phyloP scores from a whole-genome alignment of 2,797 vertebrate species.

The Potorous gilbertii region DNA sequence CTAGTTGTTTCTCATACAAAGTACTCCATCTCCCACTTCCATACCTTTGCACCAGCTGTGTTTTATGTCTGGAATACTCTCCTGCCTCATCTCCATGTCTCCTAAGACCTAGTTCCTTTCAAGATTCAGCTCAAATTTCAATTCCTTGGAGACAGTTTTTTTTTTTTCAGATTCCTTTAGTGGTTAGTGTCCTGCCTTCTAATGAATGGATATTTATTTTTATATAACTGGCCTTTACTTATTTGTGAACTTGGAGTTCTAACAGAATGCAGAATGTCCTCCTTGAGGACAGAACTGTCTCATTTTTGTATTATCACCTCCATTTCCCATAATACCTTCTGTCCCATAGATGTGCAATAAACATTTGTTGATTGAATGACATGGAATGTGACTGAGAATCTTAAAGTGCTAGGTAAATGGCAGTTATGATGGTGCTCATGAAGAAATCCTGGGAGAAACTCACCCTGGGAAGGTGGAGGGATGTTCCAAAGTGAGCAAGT shows the following conservation, averaged over 20 bases:
- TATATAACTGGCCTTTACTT: not conserved
- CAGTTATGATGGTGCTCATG: not conserved
- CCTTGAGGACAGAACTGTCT: not conserved
- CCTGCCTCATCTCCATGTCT: not conserved
- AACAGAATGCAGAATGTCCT: not conserved
- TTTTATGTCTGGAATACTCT: not conserved
- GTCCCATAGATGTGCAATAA: not conserved
- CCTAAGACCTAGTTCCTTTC: not conserved
- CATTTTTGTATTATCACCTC: not conserved
- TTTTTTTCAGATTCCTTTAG: not conserved
- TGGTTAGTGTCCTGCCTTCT: not conserved
- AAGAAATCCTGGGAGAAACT: not conserved
- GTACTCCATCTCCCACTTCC: not conserved
- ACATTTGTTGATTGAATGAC: not conserved
- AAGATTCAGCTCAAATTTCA: not conserved
- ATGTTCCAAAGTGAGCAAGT: not conserved
- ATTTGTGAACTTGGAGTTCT: not conserved
- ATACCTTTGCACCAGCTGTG: not conserved
- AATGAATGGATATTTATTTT: not conserved
- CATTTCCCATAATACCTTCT: not conserved
- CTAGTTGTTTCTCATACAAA: not conserved
- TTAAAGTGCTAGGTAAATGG: not conserved
- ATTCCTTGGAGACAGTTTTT: not conserved
- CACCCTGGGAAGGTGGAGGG: not conserved
- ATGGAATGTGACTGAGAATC: not conserved